Evolutionary conservation across 2,888 invertebrate genomes (phyloP), one percentile per base, ranked within the genome.

Genomic region (Melipona beecheii): DNA sequence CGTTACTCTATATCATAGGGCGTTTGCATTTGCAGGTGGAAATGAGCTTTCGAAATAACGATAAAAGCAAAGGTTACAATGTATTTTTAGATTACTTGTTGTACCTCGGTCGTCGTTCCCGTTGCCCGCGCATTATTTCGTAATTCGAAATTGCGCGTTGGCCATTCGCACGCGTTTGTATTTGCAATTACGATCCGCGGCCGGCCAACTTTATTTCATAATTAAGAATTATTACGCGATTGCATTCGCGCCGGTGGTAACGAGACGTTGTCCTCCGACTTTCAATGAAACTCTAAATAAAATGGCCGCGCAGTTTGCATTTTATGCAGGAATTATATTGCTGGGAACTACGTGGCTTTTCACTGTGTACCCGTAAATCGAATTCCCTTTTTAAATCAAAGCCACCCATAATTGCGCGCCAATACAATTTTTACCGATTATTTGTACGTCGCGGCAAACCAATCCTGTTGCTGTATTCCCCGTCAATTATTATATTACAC

Each of bases 211-310:
- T 58, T 74, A 69, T 74, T 75, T 43, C 24, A n/a, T 27, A 75
- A 82, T 82, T 74, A 81, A 82, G 75, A 82, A 74, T 82, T 74
- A 81, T 50, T 13, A 52, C n/a, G 50, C 50, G 52, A 70, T 81
- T 24, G 31, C 58, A 56, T 9, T 27, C 43, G 56, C 19, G 43
- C 24, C 43, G 43, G 11, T 6, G 19, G 19, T 68, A 81, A 64
- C 81, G 52, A 70, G n/a, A 43, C 52, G 27, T 43, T 43, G 52
- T 52, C 21, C 24, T 31, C 3, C 36, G 56, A 58, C 36, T 77
- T 66, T 65, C 43, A 70, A 81, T 50, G 62, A 64, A 73, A 79
- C 24, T 27, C 58, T 31, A 50, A 74, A 43, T 81, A 70, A 43
- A n/a, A 21, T 19, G 56, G 13, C 11, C 24, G 13, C 19, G 0